Evolutionary conservation across 2,797 vertebrate species (phyloP).

Genomic region (Podarcis lilfordi): DNA sequence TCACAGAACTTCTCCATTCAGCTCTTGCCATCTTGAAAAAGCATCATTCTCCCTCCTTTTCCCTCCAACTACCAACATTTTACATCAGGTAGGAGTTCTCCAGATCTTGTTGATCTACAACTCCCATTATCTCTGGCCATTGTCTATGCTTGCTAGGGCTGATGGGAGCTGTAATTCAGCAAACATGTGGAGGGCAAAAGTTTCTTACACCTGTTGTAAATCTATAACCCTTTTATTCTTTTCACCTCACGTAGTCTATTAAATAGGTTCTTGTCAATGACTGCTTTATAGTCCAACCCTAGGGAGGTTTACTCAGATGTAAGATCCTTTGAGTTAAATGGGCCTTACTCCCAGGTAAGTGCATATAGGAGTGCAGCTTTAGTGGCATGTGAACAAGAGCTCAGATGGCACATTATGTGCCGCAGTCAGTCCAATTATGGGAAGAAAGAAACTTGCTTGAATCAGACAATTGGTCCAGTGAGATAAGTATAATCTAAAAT

Average conservation of each 20-base stretch:
- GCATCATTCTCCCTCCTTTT: conserved; percentile 44
- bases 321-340: neutral
- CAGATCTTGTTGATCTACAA: too few relatives aligned
- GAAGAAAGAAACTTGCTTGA: neutral
- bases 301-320: neutral
- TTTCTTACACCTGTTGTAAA: conserved; percentile 21
- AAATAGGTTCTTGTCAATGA: neutral
- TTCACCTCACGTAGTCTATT: conserved; percentile 18
- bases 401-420: neutral
- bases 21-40: conserved; percentile 56
- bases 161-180: too few relatives aligned
- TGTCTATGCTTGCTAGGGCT: too few relatives aligned
- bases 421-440: too few relatives aligned
- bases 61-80: conserved; percentile 18
- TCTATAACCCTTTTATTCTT: conserved; percentile 36
- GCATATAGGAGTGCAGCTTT: neutral
- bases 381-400: neutral
- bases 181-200: too few relatives aligned
- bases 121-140: too few relatives aligned
- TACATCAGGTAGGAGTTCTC: too few relatives aligned
- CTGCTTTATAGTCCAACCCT: neutral
- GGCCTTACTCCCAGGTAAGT: too few relatives aligned
- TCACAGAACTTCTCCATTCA: conserved; percentile 50
- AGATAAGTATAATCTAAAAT: too few relatives aligned
- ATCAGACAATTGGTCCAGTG: too few relatives aligned